Percentiles rank a stretch among this genome's conserved stretches.
Conservation (phyloP, 2,888 invertebrate species). For the Cephalotes varians region DNA sequence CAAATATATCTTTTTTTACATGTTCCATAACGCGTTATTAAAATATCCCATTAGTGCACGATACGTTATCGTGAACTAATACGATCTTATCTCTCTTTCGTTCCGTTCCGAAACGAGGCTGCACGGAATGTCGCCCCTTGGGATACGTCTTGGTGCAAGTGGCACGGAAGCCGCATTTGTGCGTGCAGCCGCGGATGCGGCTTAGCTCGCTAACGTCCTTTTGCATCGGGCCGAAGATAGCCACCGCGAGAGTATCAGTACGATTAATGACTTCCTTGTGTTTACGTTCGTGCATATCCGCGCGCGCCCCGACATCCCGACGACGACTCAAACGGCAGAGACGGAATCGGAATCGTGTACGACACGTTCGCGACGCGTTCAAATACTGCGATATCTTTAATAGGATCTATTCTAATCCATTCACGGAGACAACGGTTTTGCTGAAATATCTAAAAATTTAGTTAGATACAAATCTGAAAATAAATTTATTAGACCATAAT, state of each 20-base stretch:
- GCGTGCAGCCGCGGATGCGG: conserved; percentile 26
- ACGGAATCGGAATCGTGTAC: not conserved
- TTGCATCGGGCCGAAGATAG: conserved; percentile 66
- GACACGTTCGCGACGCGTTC: conserved; percentile 1
- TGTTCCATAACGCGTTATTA: conserved; percentile 18
- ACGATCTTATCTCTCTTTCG: conserved; percentile 17
- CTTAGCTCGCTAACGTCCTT: conserved; percentile 56
- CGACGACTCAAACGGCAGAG: conserved; percentile 14
- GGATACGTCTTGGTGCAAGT: conserved; percentile 35
- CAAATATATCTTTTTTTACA: not conserved
- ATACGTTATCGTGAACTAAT: conserved; percentile 35
- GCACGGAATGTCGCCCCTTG: conserved; percentile 58
- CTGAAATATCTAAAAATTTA: no score
- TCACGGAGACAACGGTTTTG: no score
- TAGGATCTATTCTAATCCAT: not conserved
- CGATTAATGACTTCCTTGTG: conserved; percentile 70
- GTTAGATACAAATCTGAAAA: no score
- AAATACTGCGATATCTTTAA: not conserved
- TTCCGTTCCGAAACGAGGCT: conserved; percentile 17
- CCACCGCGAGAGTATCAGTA: conserved; percentile 52
- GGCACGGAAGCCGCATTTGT: conserved; percentile 14
- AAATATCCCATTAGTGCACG: conserved; percentile 19
- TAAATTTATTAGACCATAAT: no score
- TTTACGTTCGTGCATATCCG: conserved; percentile 52
- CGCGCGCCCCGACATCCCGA: conserved; percentile 27